Base-by-base conservation (phyloP, 2,888 invertebrate genomes). In the Poecilobothrus nobilitatus region DNA sequence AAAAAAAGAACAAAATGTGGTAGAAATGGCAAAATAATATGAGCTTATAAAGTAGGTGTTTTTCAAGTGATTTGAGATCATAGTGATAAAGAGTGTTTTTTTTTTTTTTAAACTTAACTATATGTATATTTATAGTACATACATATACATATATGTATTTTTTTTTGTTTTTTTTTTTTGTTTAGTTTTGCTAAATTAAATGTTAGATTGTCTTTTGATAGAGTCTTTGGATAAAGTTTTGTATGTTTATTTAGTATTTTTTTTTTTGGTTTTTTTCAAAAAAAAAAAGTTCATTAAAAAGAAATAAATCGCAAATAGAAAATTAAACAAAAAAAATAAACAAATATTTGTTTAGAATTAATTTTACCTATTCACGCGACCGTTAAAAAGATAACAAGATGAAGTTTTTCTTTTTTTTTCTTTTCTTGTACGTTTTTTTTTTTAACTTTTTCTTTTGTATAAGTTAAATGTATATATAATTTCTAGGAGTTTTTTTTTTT, bases 321-420 rank as follows among this genome's bases (percentile, higher is more conserved):
- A 37, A 37, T 10, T 37, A 37, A 37, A 53, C 12, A 53, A 53
- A n/a, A 53, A 53, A 53, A 12, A 53, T 8, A 41, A 41, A 9
- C 41, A 15, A 41, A 41, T 18, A 53, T 53, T 53, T 53, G 53
- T 18, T 53, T 53, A 53, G 53, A 53, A 53, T 53, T 53, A 53
- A 53, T 53, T 53, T 53, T 53, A 53, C 53, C 53, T 53, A 53
- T 53, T 53, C 53, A 53, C 53, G 53, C 53, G 53, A 53, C 53
- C 53, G 53, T 53, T 53, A 53, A 53, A 53, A 15, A 41, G 41
- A 41, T 41, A 41, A 27, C 27, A 27, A 41, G 41, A 15, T 41
- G 41, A 41, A 41, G 41, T 12, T 41, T 41, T 41, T 41, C 12
- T 44, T 44, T 15, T 44, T 44, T 44, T 18, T 53, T 18, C 53